Conservation (phyloP, 2,113 vertebrate species). For the Siphamia tubifer region DNA sequence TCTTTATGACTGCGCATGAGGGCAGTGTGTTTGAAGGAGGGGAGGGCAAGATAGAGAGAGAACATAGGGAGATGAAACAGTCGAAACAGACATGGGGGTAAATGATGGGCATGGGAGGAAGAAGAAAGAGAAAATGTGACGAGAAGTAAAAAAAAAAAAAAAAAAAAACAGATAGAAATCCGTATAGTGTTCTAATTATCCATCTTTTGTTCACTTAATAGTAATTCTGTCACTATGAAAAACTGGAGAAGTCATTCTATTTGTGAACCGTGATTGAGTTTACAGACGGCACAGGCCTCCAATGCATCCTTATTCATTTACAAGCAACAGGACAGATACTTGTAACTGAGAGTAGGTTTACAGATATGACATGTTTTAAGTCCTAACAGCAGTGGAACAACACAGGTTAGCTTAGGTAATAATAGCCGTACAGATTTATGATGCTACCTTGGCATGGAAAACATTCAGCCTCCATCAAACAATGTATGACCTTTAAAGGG, state of each 20-base stretch:
- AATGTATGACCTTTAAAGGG: not conserved
- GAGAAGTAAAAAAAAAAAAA: conserved; percentile 2
- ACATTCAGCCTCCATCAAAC: not conserved
- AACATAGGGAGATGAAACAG: conserved; percentile 31
- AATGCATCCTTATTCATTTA: not conserved
- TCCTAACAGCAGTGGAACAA: not conserved
- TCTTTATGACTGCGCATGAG: conserved; percentile 67
- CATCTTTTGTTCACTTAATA: conserved; percentile 26
- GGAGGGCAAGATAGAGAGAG: not conserved
- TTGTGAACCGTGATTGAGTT: conserved; percentile 14
- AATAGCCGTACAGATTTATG: conserved; percentile 4
- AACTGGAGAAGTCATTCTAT: conserved; percentile 17
- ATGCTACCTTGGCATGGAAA: conserved; percentile 17
- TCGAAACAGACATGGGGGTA: not conserved
- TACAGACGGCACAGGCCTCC: not conserved
- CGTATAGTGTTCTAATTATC: conserved; percentile 5
- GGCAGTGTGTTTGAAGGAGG: conserved; percentile 45
- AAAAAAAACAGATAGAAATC: conserved; percentile 10
- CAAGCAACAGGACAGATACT: not conserved
- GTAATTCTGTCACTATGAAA: conserved; percentile 14
- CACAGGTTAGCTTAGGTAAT: conserved; percentile 14
- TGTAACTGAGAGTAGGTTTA: not conserved
- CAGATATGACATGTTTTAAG: conserved; percentile 8
- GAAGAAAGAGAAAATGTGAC: not conserved
- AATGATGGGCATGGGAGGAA: conserved; percentile 19